Evolutionary conservation across 2,113 vertebrate species (phyloP), one percentile per base, ranked within the genome.

Genomic region (Calonectris borealis): DNA sequence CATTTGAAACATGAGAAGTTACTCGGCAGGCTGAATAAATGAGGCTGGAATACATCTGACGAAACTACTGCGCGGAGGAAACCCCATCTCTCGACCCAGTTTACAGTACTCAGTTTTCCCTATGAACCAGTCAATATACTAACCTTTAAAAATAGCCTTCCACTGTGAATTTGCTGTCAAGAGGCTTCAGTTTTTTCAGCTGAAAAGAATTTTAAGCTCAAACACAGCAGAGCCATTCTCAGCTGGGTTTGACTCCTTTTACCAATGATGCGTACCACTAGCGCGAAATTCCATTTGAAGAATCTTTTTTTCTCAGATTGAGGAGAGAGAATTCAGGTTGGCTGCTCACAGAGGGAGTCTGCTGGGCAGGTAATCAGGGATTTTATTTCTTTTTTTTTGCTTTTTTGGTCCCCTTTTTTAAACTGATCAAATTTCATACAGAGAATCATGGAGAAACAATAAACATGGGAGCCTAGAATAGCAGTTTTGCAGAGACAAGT

Each of bases 391-490:
- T 51, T 21, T 11, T 49, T 29, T 19, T 22, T 36, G 36, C 2
- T 29, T 72, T 92, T 83, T 82, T 70, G 5, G 36, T 83, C 9
- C 16, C 6, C 16, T 38, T 72, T 95, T 88, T 86, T 69, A 72
- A 92, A 79, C 18, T 12, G 73, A 87, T 87, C 81, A 34, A 54
- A 72, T 94, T 94, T 93, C 65, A 72, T 79, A 71, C 21, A 32
- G 52, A 82, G 83, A 65, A 86, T 91, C 69, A 78, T 5, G 5
- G 31, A 75, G 92, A 96, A 94, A 95, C 88, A 96, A 92, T 94
- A 96, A 96, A 79, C 88, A 96, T 82, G 84, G 86, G 75, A 95
- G 83, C 89, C 95, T 84, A 90, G 91, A 94, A 95, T 65, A 97
- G 91, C 88, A 94, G 93, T 95, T 95, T 87, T 95, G 65, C 88